These are phyloP conservation scores for Tipula helvola DNA, from an alignment of 2,888 invertebrate genomes.

Conservation along the genomic window DNA sequence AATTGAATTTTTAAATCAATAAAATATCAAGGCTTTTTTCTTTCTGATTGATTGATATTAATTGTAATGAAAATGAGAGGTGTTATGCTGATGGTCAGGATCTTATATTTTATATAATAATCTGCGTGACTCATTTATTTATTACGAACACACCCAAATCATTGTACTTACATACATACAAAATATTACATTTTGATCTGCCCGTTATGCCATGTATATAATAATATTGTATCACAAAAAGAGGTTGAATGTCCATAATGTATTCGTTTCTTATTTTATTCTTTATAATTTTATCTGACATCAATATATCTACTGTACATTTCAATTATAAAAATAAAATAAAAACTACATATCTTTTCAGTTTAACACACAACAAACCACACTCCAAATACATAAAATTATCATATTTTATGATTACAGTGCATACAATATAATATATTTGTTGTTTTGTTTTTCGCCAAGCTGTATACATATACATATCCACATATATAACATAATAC, in stretches of 20 bases:
- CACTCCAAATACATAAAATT: conserved; percentile 4
- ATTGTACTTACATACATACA: neutral
- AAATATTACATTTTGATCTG: neutral
- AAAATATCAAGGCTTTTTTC: neutral
- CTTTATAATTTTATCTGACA: conserved; percentile 4
- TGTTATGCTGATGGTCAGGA: neutral
- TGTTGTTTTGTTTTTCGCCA: neutral
- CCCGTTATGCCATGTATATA: neutral
- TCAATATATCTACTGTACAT: conserved; percentile 4
- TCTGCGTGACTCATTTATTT: neutral
- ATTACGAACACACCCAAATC: neutral
- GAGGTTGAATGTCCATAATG: neutral
- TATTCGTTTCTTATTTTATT: neutral
- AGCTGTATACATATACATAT: neutral
- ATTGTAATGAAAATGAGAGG: neutral
- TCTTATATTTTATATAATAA: no score
- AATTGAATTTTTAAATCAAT: neutral
- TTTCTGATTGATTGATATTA: neutral
- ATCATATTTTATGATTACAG: conserved; percentile 4
- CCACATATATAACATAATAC: neutral
- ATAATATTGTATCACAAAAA: neutral
- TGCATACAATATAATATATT: neutral
- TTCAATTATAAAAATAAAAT: neutral
- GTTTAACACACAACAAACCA: neutral
- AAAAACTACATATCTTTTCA: neutral